Base-by-base conservation (phyloP, 2,797 vertebrate species). In the Arremon brunneinucha region DNA sequence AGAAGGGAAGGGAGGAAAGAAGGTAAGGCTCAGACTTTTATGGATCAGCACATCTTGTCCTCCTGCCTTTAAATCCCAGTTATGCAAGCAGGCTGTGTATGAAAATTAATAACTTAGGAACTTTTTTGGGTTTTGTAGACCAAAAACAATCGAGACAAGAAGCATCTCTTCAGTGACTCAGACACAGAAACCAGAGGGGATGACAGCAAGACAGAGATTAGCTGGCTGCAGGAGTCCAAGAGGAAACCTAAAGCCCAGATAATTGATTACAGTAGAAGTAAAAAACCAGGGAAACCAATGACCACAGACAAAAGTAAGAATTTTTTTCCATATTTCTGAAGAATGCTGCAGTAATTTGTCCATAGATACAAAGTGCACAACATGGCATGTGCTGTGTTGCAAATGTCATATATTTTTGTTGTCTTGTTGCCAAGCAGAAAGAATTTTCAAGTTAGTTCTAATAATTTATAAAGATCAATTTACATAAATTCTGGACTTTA, bases 151-250 rank as follows among this genome's bases (percentile, higher is more conserved):
- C 59, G 95, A 93, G 96, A 94, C 62, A 98, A 97, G 94, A 99
- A 98, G 93, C 98, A 98, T 95, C 97, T 99, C 55, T 99, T 99
- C 83, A 99, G 98, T 97, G 99, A 99, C 95, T 98, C 98, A 75
- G 99, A 99, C 85, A 98, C 98, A 59, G 99, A 99, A 57, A 80
- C 82, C 83, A 97, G 62, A 89, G 98, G 93, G 37, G 99, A 99
- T 64, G 97, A 98, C 88, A 98, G 97, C 97, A 98, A 96, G 93
- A 98, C 98, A 27, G 98, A 98, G 27, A 27, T 98, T 27, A 98
- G 98, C n/a, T 99, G 99, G 99, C 96, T 99, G 23, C 98, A 72
- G 56, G 98, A 98, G 62, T 98, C 98, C 7, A 97, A 89, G 87
- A 97, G 94, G 90, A 98, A 98, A 93, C 79, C 98, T 55, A 99